Base-by-base conservation (phyloP, 2,797 vertebrate species). In the Platalea minor region DNA sequence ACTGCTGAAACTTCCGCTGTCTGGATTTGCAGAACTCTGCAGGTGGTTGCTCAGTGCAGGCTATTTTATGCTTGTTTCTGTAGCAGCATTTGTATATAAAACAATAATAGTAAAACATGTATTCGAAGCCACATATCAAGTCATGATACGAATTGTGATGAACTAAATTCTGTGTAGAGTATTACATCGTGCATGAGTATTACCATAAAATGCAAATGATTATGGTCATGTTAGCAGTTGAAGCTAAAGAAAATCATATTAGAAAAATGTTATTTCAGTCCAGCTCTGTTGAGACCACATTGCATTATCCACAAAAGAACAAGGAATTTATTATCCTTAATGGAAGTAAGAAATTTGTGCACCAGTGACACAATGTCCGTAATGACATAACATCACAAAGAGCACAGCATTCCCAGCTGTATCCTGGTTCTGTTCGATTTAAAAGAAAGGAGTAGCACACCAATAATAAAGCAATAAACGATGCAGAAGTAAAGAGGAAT, bases 361-460 rank as follows among this genome's bases (percentile, higher is more conserved):
- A 41, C n/a, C 57, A 31, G 63, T 18, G 67, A 68, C 33, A 50
- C 48, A 46, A 16, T 0, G 28, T n/a, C 73, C 24, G 0, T 4
- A 20, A 6, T 0, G 3, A 13, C 14, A 0, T 7, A 76, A 23
- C 29, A 43, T 24, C 82, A 50, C 63, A 28, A 16, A 37, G 54
- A 54, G 26, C 72, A 48, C 28, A 11, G 43, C 28, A n/a, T 63
- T 54, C 43, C 74, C 64, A 43, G 48, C 45, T 3, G 5, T 37
- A 15, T 48, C 70, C 68, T 83, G 43, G 1, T 28, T 12, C 39
- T 50, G 45, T 13, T 2, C 2, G 8, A 12, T 74, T 57, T 19
- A 7, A 60, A 16, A 57, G 43, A 8, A 51, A 70, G 65, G 56
- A 89, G 51, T 13, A 74, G 57, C 64, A 45, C 75, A n/a, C 51